These are phyloP conservation scores for Procavia capensis DNA, from an alignment of 2,113 vertebrate genomes.

Conservation along the genomic window DNA sequence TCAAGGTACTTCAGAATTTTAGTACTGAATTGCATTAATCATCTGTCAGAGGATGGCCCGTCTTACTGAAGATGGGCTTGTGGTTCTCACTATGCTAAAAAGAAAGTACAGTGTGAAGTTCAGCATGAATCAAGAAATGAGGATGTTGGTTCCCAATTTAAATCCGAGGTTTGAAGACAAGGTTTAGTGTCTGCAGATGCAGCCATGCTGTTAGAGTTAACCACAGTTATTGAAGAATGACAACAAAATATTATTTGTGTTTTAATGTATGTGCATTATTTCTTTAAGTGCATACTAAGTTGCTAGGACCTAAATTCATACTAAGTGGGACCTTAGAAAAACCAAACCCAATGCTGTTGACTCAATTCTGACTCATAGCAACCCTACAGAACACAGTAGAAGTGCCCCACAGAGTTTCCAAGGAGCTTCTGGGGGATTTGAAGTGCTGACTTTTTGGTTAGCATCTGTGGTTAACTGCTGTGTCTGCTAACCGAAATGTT, in stretches of 20 bases:
- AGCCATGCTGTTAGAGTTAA: neutral
- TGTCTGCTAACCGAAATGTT: too few species aligned
- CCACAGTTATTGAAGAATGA: neutral
- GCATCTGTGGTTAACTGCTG: too few species aligned
- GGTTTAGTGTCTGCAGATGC: neutral
- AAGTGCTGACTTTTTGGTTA: too few species aligned
- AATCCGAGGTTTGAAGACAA: neutral
- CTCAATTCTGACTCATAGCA: too few species aligned
- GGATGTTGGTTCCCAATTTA: neutral
- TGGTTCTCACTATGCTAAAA: neutral
- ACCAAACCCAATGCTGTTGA: too few species aligned
- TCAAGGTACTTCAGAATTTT: neutral
- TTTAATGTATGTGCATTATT: neutral
- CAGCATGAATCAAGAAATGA: neutral
- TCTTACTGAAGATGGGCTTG: neutral
- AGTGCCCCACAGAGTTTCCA: too few species aligned
- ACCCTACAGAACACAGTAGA: too few species aligned
- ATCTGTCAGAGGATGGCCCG: neutral
- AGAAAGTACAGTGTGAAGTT: neutral
- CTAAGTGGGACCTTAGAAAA: neutral
- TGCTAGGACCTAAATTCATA: neutral
- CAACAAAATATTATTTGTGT: neutral
- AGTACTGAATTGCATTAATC: accelerated
- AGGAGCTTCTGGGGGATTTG: too few species aligned
- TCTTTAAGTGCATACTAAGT: neutral